A percentile compares a stretch with the other conserved stretches of the same genome.
Conservation (phyloP, 2,888 invertebrate genomes). For the Drosophila cognata region DNA sequence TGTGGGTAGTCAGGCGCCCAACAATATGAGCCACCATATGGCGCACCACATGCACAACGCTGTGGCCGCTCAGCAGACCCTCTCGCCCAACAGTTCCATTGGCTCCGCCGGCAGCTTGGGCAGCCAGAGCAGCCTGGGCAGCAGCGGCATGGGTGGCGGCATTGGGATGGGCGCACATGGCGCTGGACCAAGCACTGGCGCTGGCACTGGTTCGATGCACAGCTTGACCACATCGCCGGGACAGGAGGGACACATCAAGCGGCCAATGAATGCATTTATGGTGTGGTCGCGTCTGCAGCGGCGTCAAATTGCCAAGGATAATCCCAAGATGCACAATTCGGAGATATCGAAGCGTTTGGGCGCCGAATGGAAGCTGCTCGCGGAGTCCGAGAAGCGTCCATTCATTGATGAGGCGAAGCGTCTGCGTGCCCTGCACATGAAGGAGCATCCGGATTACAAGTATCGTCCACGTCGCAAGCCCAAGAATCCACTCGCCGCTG, state of each 20-base stretch:
- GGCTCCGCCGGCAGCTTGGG: conserved; percentile 74
- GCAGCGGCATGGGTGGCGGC: conserved; percentile 71
- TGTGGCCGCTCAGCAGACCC: conserved; percentile 78
- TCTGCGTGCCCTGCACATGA: conserved; percentile 94
- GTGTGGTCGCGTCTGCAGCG: conserved; percentile 96
- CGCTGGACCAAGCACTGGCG: conserved; percentile 22
- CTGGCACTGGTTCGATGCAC: conserved; percentile 59
- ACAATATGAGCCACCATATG: conserved; percentile 83
- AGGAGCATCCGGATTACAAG: conserved; percentile 96
- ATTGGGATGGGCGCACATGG: conserved; percentile 54
- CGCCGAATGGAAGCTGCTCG: conserved; percentile 96
- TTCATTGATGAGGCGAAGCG: conserved; percentile 98
- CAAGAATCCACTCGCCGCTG: conserved; percentile 88
- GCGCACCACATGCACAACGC: conserved; percentile 72
- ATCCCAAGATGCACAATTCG: conserved; percentile 96
- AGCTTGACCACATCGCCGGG: conserved; percentile 83
- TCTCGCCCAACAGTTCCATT: conserved; percentile 83
- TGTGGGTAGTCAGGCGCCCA: conserved; percentile 75
- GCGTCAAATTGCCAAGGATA: conserved; percentile 96
- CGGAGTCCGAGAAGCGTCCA: conserved; percentile 94
- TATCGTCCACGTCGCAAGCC: conserved; percentile 94
- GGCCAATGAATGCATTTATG: conserved; percentile 99
- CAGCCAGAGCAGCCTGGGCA: conserved; percentile 69
- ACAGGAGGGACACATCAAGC: conserved; percentile 93
- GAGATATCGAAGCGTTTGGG: conserved; percentile 96